Percentiles rank a stretch among this genome's conserved stretches.
Conservation (phyloP, 2,113 vertebrate species). For the Menura novaehollandiae region DNA sequence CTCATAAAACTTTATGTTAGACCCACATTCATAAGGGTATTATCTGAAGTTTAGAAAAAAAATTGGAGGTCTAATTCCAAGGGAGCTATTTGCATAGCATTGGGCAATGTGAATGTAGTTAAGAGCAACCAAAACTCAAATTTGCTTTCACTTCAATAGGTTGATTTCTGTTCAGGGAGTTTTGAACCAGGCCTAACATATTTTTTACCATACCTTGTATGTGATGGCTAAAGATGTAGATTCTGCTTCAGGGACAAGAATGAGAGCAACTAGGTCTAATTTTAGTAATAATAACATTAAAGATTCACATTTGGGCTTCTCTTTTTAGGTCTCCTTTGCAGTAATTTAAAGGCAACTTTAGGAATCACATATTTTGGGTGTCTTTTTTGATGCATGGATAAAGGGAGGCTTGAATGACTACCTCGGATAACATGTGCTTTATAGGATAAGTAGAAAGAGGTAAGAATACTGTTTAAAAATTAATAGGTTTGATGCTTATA, state of each 20-base stretch:
- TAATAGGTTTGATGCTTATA: background rate
- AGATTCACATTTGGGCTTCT: background rate
- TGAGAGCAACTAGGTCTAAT: background rate
- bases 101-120: background rate
- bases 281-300: background rate
- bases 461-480: background rate
- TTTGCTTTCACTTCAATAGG: background rate
- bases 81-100: background rate
- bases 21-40: background rate
- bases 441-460: background rate
- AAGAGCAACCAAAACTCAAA: background rate
- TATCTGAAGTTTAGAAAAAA: background rate
- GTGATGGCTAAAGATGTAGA: background rate
- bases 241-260: background rate
- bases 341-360: background rate
- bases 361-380: background rate
- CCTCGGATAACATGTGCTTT: background rate
- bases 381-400: background rate
- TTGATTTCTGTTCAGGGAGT: background rate
- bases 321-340: background rate
- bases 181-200: background rate
- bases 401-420: background rate
- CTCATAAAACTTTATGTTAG: background rate
- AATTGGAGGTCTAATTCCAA: background rate
- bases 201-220: background rate